Base-by-base conservation (phyloP, 1,140 invertebrate species). In the Drosophila ogumai region DNA sequence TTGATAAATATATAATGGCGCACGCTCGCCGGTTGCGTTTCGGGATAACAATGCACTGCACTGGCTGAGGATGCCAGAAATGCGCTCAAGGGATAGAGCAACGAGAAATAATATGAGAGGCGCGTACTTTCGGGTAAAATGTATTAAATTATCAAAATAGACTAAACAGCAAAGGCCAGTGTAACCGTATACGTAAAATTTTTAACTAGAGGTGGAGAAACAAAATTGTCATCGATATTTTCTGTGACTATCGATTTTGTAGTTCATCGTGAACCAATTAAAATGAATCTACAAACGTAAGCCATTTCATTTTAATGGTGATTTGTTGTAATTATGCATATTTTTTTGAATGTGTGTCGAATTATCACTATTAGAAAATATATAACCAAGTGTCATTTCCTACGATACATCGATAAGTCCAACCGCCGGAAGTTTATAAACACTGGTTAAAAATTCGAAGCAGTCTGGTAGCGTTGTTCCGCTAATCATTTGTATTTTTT, bases 91-190 rank as follows among this genome's bases (percentile, higher is more conserved):
- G 8, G 10, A n/a, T 13, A 5, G 7, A 12, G 4, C 13, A 34
- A 38, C 13, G 2, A 34, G 5, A 28, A 28, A 43, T 22, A 61
- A 13, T 40, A n/a, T 17, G 40, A 50, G 10, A 52, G 66, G 66
- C 66, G 66, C 66, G 61, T 36, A 52, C 15, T 66, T 69, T 44
- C 12, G 34, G 43, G 38, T 32, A 67, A 69, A 69, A 43, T 54
- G 65, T 67, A 66, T 19, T 52, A 67, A 65, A 65, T 34, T 44
- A 34, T 17, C 31, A 60, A 65, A 34, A 34, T 28, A 55, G 56
- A 65, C 61, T 34, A 54, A 67, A 67, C 28, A 43, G 13, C n/a
- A 19, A 12, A 41, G 4, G 17, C 7, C 28, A 50, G 65, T 68
- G 46, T 19, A 22, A 50, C 65, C 60, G 65, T 43, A 65, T 28